These are phyloP conservation scores for Spodoptera littoralis DNA, from an alignment of 2,888 invertebrate species.

Conservation along the genomic window DNA sequence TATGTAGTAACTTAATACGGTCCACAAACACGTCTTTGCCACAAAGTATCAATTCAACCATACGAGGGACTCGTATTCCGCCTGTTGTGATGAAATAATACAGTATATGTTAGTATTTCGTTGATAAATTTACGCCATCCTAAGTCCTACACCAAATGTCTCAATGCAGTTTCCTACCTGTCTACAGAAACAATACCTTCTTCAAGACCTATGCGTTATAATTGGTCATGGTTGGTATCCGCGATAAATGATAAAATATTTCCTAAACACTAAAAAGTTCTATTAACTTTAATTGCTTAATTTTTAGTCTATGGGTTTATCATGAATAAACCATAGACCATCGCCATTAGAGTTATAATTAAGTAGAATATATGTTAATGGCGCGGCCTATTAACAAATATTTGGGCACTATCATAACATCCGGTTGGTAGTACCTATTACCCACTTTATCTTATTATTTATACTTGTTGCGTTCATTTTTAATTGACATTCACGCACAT, in stretches of 20 bases:
- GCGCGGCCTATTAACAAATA: slow-evolving; percentile 29
- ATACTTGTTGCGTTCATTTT: slow-evolving; percentile 24
- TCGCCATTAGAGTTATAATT: slow-evolving; percentile 11
- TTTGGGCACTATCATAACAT: slow-evolving; percentile 40
- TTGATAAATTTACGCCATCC: background rate
- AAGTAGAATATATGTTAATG: slow-evolving; percentile 34
- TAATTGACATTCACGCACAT: slow-evolving; percentile 21
- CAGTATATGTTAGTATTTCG: slow-evolving; percentile 9
- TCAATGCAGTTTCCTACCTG: too few species aligned
- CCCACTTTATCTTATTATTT: slow-evolving; percentile 20
- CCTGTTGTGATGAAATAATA: slow-evolving; percentile 30
- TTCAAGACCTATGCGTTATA: too few species aligned
- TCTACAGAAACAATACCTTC: too few species aligned
- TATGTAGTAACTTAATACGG: slow-evolving; percentile 29
- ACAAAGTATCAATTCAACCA: slow-evolving; percentile 46
- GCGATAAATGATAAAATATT: too few species aligned
- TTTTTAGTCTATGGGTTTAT: too few species aligned
- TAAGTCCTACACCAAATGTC: background rate
- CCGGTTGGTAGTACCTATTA: slow-evolving; percentile 29
- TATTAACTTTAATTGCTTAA: too few species aligned
- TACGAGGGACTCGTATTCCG: slow-evolving; percentile 15
- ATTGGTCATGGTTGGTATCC: too few species aligned
- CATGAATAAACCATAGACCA: slow-evolving; percentile 10
- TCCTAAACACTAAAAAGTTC: too few species aligned
- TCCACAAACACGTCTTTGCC: slow-evolving; percentile 43